Conservation (phyloP, 1,140 invertebrate species). For the Trialeurodes vaporariorum region DNA sequence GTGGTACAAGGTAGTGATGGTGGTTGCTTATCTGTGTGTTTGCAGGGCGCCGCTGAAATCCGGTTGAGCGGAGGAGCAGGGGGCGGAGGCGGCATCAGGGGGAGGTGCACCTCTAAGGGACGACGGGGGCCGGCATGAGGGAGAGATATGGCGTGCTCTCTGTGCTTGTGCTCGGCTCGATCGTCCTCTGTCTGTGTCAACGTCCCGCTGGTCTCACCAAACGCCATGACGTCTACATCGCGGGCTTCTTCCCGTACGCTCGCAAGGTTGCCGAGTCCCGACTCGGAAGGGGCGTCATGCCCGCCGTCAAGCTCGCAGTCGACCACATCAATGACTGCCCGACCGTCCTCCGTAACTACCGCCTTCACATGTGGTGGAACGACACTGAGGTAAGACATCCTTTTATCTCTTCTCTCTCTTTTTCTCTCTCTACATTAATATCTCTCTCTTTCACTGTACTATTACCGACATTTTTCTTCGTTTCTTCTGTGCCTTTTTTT, state of each 20-base stretch:
- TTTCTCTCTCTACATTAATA: no score
- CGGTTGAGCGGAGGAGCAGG: no score
- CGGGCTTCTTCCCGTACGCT: constrained; percentile 80
- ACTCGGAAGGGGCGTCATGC: constrained; percentile 79
- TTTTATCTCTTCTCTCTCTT: background rate
- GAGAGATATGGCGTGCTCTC: background rate
- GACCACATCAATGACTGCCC: constrained; percentile 86
- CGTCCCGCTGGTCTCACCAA: constrained; percentile 42
- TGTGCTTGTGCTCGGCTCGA: background rate
- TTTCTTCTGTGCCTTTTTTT: no score
- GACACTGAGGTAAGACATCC: constrained; percentile 68
- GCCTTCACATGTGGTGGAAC: constrained; percentile 88
- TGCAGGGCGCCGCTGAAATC: no score
- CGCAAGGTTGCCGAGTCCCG: constrained; percentile 49
- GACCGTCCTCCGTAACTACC: constrained; percentile 67
- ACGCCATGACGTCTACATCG: constrained; percentile 69
- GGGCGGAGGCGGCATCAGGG: no score
- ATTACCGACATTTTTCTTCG: no score
- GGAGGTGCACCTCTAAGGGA: no score
- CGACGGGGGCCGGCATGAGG: no score
- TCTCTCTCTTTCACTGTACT: no score
- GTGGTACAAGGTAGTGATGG: background rate
- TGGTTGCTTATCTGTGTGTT: background rate
- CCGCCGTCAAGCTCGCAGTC: constrained; percentile 79
- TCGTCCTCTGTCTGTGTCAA: constrained; percentile 28